phyloP scores from a whole-genome alignment of 2,113 vertebrate genomes.

The Chloropsis hardwickii region DNA sequence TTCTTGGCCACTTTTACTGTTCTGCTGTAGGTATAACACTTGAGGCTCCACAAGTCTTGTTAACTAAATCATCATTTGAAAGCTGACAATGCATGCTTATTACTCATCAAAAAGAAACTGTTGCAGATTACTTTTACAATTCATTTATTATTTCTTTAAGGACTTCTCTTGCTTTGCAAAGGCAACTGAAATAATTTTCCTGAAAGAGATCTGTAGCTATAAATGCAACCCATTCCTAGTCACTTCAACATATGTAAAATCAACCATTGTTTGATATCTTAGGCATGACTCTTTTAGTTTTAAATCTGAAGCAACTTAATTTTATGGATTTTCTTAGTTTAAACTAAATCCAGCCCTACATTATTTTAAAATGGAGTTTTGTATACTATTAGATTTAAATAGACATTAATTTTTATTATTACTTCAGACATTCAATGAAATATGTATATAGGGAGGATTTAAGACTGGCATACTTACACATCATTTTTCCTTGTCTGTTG shows the following conservation, averaged over 20 bases:
- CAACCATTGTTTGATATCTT: not conserved
- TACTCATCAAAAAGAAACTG: conserved; percentile 13
- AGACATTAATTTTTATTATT: conserved; percentile 2
- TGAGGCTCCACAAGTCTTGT: not conserved
- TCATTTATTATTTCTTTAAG: conserved; percentile 15
- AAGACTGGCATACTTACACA: not conserved
- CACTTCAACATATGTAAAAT: not conserved
- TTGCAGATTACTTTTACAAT: not conserved
- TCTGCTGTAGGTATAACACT: not conserved
- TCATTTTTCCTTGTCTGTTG: conserved; percentile 25
- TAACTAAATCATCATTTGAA: not conserved
- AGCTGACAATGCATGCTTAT: conserved; percentile 10
- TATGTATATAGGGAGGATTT: not conserved
- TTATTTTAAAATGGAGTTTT: not conserved
- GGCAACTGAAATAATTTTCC: not conserved
- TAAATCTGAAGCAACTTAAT: conserved; percentile 13
- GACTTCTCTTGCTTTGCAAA: not conserved
- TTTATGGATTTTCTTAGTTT: conserved; percentile 21
- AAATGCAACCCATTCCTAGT: not conserved
- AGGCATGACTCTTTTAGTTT: not conserved
- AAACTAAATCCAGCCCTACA: not conserved
- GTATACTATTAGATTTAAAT: not conserved
- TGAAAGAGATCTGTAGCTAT: not conserved
- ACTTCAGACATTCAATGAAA: not conserved
- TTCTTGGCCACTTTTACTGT: not conserved